A percentile compares a stretch with the other conserved stretches of the same genome.
Conservation (phyloP, 2,113 vertebrate genomes). For the Chlorodrepanis virens region DNA sequence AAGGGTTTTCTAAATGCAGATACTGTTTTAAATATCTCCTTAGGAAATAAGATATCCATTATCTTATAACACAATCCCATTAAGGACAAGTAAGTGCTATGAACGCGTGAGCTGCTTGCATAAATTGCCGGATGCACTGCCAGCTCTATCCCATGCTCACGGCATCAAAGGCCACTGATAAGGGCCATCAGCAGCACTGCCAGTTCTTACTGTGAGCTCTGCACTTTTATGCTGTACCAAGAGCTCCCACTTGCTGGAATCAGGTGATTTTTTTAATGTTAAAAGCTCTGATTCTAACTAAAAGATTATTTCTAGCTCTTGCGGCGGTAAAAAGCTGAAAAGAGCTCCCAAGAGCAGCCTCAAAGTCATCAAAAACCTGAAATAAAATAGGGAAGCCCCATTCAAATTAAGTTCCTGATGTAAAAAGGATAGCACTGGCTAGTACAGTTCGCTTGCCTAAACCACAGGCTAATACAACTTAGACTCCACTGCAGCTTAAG, state of each 20-base stretch:
- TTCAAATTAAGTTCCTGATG: neutral
- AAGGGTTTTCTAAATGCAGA: neutral
- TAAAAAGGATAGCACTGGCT: neutral
- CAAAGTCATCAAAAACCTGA: slow-evolving; percentile 3
- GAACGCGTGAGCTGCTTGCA: neutral
- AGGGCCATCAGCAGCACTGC: neutral
- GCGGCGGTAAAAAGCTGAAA: neutral
- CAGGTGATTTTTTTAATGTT: neutral
- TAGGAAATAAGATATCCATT: slow-evolving; percentile 7
- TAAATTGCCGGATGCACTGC: neutral
- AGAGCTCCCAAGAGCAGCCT: neutral
- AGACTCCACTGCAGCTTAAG: neutral
- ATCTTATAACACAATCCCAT: neutral
- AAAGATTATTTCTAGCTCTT: slow-evolving; percentile 1
- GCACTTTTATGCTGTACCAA: neutral
- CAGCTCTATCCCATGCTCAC: neutral
- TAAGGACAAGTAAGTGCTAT: neutral
- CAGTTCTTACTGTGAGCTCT: neutral
- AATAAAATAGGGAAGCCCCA: neutral
- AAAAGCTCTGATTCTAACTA: slow-evolving; percentile 10
- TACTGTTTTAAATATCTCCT: slow-evolving; percentile 8
- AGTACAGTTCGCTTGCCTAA: neutral
- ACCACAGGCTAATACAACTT: neutral
- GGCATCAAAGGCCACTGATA: neutral
- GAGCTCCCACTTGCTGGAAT: slow-evolving; percentile 7